Conservation (phyloP, 23 tunicate genomes). For the Halocynthia roretzi region DNA sequence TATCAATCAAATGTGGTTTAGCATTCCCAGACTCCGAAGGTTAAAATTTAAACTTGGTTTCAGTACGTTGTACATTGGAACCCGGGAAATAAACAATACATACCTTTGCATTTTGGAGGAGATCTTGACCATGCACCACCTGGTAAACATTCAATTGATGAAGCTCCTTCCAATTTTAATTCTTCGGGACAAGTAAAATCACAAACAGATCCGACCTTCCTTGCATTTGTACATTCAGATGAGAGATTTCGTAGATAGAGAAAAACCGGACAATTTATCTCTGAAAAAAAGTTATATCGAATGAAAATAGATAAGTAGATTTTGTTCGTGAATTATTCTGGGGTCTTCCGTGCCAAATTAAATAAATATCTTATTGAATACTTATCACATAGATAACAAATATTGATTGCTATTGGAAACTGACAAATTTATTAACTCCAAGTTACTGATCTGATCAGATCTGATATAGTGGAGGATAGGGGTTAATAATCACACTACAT, state of each 20-base stretch:
- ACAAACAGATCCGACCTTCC: constrained; percentile 45
- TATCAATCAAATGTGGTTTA: not conserved
- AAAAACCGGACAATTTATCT: constrained; percentile 32
- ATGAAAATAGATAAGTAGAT: no score
- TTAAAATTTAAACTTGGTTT: not conserved
- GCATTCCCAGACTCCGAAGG: not conserved
- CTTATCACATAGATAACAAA: no score
- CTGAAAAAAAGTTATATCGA: constrained; percentile 11
- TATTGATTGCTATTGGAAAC: no score
- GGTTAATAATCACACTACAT: no score
- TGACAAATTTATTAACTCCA: not conserved
- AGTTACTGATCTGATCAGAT: not conserved
- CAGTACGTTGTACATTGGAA: not conserved
- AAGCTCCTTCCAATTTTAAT: constrained; percentile 27
- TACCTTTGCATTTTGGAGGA: constrained; percentile 50
- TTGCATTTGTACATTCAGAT: constrained; percentile 29
- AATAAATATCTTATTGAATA: no score
- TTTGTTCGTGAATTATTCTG: no score
- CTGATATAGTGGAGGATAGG: no score
- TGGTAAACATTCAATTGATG: constrained; percentile 20
- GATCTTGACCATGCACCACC: constrained; percentile 45
- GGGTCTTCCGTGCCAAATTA: no score
- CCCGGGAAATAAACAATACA: constrained; percentile 2
- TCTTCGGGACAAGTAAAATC: constrained; percentile 49
- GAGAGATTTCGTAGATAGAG: not conserved